Conservation (phyloP, 2,797 vertebrate genomes). For the Xiphophorus birchmanni region DNA sequence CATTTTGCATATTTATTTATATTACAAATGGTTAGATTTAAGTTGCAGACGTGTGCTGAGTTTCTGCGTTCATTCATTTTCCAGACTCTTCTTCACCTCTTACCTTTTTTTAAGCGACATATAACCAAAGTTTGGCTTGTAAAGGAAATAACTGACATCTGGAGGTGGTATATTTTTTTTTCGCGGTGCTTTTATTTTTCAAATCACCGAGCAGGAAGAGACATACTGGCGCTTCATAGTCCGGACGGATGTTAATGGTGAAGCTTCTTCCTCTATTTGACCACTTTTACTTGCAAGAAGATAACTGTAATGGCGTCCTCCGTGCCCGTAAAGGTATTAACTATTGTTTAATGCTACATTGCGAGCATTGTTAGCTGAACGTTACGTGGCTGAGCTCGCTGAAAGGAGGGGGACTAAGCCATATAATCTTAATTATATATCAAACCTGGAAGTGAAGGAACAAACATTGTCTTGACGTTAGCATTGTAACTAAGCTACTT, state of each 20-base stretch:
- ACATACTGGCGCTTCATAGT: neutral
- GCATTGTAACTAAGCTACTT: neutral
- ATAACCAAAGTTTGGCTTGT: neutral
- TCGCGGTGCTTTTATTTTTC: constrained; percentile 56
- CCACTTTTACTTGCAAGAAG: neutral
- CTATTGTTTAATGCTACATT: rapidly evolving
- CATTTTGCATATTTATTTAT: neutral
- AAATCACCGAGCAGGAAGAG: constrained; percentile 30
- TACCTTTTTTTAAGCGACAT: neutral
- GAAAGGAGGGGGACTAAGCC: neutral
- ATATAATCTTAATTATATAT: no score
- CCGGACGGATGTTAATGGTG: constrained; percentile 10
- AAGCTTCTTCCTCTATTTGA: constrained; percentile 6
- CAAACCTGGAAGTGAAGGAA: constrained; percentile 21
- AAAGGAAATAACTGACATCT: neutral
- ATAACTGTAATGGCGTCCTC: constrained; percentile 60
- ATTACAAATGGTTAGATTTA: neutral
- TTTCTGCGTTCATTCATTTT: neutral
- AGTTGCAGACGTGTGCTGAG: neutral
- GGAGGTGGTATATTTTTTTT: neutral
- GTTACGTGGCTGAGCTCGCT: neutral
- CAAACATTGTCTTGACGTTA: constrained; percentile 7
- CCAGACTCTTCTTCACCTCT: neutral
- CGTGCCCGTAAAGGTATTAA: constrained; percentile 71
- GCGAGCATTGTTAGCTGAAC: rapidly evolving